These are phyloP conservation scores for Pantala flavescens DNA, from an alignment of 1,140 invertebrate species.

Conservation along the genomic window DNA sequence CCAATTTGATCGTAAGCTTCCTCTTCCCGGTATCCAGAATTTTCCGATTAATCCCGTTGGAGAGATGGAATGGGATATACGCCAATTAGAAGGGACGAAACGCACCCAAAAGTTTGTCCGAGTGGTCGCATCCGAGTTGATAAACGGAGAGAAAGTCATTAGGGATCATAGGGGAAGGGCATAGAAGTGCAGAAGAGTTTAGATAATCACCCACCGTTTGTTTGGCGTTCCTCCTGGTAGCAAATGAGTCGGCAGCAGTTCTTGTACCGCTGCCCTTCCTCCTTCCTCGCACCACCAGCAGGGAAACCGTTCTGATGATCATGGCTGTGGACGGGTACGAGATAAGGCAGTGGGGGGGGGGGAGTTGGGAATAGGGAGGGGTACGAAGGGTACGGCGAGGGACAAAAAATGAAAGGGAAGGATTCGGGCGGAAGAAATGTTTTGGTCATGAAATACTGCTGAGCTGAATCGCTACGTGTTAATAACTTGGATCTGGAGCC, in stretches of 20 bases:
- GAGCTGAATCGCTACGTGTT: too few relatives aligned
- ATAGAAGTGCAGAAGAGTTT: neutral
- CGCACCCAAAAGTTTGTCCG: too few relatives aligned
- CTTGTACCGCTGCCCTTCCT: neutral
- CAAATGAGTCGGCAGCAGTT: neutral
- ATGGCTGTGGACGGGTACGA: neutral
- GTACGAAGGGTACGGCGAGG: neutral
- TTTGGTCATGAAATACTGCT: neutral
- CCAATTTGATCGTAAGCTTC: too few relatives aligned
- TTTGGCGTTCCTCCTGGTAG: neutral
- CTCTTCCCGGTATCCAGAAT: too few relatives aligned
- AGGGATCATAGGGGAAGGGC: neutral
- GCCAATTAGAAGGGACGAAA: too few relatives aligned
- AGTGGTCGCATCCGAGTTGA: too few relatives aligned
- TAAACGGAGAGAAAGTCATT: neutral
- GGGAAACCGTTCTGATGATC: slow-evolving; percentile 3
- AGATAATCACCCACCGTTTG: neutral
- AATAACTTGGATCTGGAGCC: too few relatives aligned
- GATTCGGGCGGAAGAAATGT: neutral
- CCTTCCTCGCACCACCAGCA: neutral
- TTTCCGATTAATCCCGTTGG: too few relatives aligned
- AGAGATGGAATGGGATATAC: too few relatives aligned
- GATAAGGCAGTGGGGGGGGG: neutral
- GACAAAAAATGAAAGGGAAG: neutral
- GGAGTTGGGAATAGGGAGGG: neutral